These are phyloP conservation scores for Bos javanicus DNA, from an alignment of 2,113 vertebrate species.

Conservation along the genomic window DNA sequence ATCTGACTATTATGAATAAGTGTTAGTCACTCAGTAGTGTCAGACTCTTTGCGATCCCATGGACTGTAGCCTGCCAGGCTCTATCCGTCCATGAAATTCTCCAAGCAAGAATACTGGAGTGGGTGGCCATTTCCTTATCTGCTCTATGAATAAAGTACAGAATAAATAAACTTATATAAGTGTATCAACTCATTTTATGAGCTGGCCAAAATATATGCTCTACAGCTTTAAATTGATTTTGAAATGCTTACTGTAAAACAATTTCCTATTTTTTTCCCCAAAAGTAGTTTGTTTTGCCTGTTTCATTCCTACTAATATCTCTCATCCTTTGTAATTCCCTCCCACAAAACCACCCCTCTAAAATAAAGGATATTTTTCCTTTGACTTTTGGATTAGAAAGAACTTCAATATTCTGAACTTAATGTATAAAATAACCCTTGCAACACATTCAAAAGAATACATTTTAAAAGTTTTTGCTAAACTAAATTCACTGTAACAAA, in stretches of 20 bases:
- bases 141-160: background rate
- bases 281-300: background rate
- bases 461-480: background rate
- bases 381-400: background rate
- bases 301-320: background rate
- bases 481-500: conserved; percentile 19
- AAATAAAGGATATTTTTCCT: background rate
- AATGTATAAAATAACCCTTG: background rate
- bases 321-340: background rate
- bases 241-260: background rate
- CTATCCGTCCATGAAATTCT: background rate
- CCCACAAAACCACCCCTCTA: too few relatives aligned
- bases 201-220: background rate
- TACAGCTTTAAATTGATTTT: background rate
- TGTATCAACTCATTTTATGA: background rate
- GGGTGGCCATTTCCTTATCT: background rate
- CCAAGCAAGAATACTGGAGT: background rate
- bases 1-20: background rate
- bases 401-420: background rate
- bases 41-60: background rate
- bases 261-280: background rate
- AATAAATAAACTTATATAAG: background rate
- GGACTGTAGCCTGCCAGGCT: background rate
- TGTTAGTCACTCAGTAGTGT: background rate
- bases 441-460: background rate